Evolutionary conservation across 2,888 invertebrate genomes (phyloP), one percentile per base, ranked within the genome.

Genomic region (Pheosia gnoma): DNA sequence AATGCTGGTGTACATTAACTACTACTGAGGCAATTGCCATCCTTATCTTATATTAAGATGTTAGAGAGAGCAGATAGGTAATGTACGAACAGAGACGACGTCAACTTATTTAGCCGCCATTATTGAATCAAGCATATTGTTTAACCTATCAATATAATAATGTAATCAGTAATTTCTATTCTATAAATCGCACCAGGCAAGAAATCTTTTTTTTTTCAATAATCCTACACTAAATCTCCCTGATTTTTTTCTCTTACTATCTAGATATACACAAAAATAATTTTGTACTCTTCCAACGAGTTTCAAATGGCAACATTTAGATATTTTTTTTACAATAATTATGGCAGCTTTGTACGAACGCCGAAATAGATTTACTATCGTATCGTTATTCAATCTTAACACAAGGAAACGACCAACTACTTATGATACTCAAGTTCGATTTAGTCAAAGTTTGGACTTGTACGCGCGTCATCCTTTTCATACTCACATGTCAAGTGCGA

Each of bases 201-300:
- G 88, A 91, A 90, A 83, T 84, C 86, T 85, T 87, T 83, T 71
- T 70, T 62, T 83, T 85, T 25, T 25, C 25, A 25, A 25, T 25
- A 25, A 85, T 79, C 89, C 91, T 88, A 86, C 75, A 78, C 89
- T 90, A 92, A 78, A 84, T 86, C 92, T 92, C 92, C 93, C 93
- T 93, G 93, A 93, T 93, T 93, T 91, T 90, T 89, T 86, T 89
- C 83, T 87, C 93, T 93, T 93, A 93, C 67, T 82, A 81, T 90
- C 91, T 78, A 83, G 88, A 84, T 93, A 91, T 93, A 91, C 91
- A 92, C 90, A 92, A 93, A 89, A 92, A 93, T 92, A 93, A 91
- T 93, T 92, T 93, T 93, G 93, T 93, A 93, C 93, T 93, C 93
- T 91, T 85, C 79, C 82, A 88, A 88, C 89, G 91, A 93, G 91